Conservation (phyloP, 2,888 invertebrate genomes). For the Metallyticus violacea region DNA sequence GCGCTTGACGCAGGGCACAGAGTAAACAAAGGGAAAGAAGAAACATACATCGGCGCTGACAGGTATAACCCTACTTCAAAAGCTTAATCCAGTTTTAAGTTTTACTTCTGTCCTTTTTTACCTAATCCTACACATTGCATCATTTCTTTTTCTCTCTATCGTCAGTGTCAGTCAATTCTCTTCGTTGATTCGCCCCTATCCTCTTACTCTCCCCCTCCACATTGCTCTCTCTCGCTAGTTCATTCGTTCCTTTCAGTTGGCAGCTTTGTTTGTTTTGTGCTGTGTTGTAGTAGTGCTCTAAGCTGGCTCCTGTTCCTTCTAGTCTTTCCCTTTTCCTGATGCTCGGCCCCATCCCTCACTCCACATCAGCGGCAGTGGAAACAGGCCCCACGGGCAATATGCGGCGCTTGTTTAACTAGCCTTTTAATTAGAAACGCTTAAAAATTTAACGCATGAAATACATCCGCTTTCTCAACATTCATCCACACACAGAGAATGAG, state of each 20-base stretch:
- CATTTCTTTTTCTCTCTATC: constrained; percentile 4
- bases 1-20: not conserved
- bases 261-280: constrained; percentile 26
- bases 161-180: not conserved
- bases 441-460: constrained; percentile 49
- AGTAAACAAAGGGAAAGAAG: not conserved
- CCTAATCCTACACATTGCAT: not conserved
- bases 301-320: not conserved
- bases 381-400: constrained; percentile 10
- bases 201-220: not conserved
- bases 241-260: not conserved
- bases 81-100: constrained; percentile 22
- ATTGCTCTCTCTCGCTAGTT: not conserved
- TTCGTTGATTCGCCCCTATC: not conserved
- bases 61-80: constrained; percentile 2
- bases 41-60: not conserved
- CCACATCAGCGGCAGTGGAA: constrained; percentile 1
- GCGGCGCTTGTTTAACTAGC: constrained; percentile 47
- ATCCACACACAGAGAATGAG: not conserved
- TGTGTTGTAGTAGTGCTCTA: constrained; percentile 12
- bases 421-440: constrained; percentile 51
- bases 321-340: constrained; percentile 10
- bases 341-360: not conserved
- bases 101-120: not conserved
- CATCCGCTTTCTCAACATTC: constrained; percentile 39